These are phyloP conservation scores for Palaemon carinicauda DNA, from an alignment of 1,140 invertebrate genomes.

Conservation along the genomic window DNA sequence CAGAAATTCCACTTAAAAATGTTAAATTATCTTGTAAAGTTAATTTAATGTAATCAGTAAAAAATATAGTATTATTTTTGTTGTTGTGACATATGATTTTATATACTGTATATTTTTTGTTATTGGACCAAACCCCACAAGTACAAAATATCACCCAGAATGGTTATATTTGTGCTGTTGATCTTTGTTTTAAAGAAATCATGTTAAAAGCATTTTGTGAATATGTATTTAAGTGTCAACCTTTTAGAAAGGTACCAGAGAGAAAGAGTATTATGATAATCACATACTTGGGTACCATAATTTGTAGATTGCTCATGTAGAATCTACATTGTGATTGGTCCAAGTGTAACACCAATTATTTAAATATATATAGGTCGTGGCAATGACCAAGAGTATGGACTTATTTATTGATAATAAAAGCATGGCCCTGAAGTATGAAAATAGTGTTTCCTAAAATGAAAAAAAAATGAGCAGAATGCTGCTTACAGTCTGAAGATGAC, in stretches of 20 bases:
- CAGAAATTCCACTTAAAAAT: too few relatives aligned
- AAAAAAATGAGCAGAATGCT: neutral
- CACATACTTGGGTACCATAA: too few relatives aligned
- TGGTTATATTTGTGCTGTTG: conserved; percentile 41
- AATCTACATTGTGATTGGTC: too few relatives aligned
- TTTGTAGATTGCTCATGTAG: too few relatives aligned
- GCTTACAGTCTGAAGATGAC: neutral
- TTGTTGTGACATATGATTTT: conserved; percentile 2
- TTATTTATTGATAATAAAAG: too few relatives aligned
- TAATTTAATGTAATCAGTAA: neutral
- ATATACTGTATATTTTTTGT: conserved; percentile 32
- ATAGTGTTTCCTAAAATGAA: neutral
- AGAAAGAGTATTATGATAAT: neutral
- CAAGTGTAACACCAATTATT: too few relatives aligned
- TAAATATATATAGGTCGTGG: too few relatives aligned
- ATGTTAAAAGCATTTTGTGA: too few relatives aligned
- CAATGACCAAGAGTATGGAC: too few relatives aligned
- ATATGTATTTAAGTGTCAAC: neutral
- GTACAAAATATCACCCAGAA: conserved; percentile 44
- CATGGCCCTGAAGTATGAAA: too few relatives aligned
- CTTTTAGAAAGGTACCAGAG: neutral
- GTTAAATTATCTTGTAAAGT: too few relatives aligned
- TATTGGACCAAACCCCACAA: conserved; percentile 39
- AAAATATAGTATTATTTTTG: conserved; percentile 14
- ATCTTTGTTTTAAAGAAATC: too few relatives aligned